Percentiles rank a stretch among this genome's conserved stretches.
Conservation (phyloP, 1,140 invertebrate genomes). For the Drosophila pallidifrons region DNA sequence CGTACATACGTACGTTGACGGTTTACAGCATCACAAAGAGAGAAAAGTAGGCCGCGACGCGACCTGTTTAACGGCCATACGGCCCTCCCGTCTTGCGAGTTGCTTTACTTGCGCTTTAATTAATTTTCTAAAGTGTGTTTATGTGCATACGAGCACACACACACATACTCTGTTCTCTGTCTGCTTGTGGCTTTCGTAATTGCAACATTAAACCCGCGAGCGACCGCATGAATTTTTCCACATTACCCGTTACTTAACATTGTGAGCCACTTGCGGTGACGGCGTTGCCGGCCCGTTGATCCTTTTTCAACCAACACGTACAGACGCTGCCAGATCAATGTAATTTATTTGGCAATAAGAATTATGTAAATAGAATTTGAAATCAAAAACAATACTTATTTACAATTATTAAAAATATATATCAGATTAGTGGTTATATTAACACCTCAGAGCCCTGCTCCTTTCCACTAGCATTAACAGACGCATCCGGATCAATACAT, state of each 20-base stretch:
- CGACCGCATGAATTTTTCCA: conserved; percentile 46
- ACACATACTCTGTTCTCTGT: conserved; percentile 25
- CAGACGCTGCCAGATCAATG: background rate
- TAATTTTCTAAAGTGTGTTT: conserved; percentile 71
- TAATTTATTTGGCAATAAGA: no score
- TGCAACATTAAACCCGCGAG: conserved; percentile 49
- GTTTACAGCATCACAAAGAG: conserved; percentile 37
- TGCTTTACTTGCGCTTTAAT: conserved; percentile 67
- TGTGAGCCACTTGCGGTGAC: conserved; percentile 28
- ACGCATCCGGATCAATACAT: no score
- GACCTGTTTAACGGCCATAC: conserved; percentile 35
- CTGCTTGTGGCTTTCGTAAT: conserved; percentile 59
- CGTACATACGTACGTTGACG: background rate
- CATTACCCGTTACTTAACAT: conserved; percentile 36
- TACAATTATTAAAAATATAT: no score
- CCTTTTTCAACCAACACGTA: background rate
- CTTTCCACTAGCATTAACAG: no score
- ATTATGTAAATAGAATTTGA: no score
- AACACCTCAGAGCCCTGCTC: no score
- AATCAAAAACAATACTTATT: no score
- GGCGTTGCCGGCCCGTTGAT: conserved; percentile 14
- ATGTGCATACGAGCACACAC: conserved; percentile 14
- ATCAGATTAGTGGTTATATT: no score
- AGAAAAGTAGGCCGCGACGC: conserved; percentile 49
- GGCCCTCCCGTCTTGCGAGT: conserved; percentile 27